Evolutionary conservation across 2,113 vertebrate genomes (phyloP), one percentile per base, ranked within the genome.

Genomic region (Cinclus cinclus): DNA sequence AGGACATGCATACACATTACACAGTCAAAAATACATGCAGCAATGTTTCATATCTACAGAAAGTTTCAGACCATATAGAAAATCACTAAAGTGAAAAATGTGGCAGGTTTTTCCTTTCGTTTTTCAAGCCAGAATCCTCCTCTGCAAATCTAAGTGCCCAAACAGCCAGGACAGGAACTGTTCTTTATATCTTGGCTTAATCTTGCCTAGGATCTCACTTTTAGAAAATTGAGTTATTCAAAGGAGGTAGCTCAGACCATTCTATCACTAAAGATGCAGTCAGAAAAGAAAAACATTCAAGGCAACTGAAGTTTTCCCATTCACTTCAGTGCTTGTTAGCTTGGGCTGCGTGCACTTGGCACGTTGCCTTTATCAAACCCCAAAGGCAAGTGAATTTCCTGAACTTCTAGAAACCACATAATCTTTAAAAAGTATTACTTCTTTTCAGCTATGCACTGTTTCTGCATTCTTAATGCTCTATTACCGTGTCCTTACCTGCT

Each of bases 81-180:
- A 95, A 63, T 76, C 59, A 92, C 24, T 87, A 27, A 78, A 83
- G 60, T 91, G 58, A 89, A 95, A 96, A 93, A 86, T 37, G 28
- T 78, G 56, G 6, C n/a, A 31, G 27, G 7, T 37, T 69, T 84
- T 83, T 89, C 41, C 35, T 90, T 78, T 28, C 30, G 35, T 74
- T 87, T 83, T 84, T 87, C 37, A 83, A 41, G 70, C 37, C 47
- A 28, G 50, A 91, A 68, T 71, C 55, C 33, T 92, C 25, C 60
- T 80, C 39, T 81, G 50, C 27, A 81, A 95, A 91, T 89, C 75
- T 31, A 16, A 94, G 73, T 60, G 64, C 52, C 49, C 80, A 28
- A 70, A 74, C 73, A 79, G n/a, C 52, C 59, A 87, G 71, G 58
- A 60, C 55, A 56, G 52, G 80, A 94, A 28, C 50, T 60, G 5